Evolutionary conservation across 2,888 invertebrate species (phyloP).

Genomic region (Seira ritae): DNA sequence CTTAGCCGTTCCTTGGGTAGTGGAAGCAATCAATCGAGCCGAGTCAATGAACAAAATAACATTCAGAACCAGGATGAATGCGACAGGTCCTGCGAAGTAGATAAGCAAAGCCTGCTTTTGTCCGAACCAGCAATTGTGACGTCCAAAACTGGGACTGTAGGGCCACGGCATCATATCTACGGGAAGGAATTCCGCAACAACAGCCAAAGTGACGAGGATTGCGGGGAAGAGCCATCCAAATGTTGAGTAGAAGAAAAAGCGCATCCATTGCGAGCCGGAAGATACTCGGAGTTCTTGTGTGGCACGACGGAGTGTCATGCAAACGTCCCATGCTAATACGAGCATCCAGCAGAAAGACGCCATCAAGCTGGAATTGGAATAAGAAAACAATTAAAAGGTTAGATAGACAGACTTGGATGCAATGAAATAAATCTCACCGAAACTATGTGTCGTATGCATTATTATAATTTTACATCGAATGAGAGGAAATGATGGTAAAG

Average conservation of each 20-base stretch:
- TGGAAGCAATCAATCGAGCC: conserved; percentile 76
- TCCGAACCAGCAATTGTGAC: conserved; percentile 78
- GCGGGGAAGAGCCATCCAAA: conserved; percentile 77
- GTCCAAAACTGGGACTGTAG: conserved; percentile 77
- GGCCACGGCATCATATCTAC: conserved; percentile 71
- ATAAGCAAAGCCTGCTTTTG: conserved; percentile 77
- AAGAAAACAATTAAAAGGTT: background rate
- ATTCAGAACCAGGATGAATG: conserved; percentile 76
- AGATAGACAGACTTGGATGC: too few species aligned
- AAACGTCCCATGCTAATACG: conserved; percentile 78
- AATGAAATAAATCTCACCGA: too few species aligned
- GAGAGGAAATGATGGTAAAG: too few species aligned
- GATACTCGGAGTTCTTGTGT: conserved; percentile 77
- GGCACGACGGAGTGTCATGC: conserved; percentile 76
- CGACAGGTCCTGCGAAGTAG: conserved; percentile 78
- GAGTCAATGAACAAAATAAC: conserved; percentile 76
- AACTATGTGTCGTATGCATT: too few species aligned
- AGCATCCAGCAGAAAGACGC: conserved; percentile 79
- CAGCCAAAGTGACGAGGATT: conserved; percentile 75
- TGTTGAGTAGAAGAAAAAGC: conserved; percentile 76
- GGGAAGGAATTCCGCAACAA: conserved; percentile 75
- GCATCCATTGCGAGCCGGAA: conserved; percentile 75
- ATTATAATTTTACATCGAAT: too few species aligned
- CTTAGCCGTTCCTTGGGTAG: conserved; percentile 74
- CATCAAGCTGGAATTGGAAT: conserved; percentile 75